Evolutionary conservation across 1,140 invertebrate genomes (phyloP).

Genomic region (Panagrolaimus sp.): DNA sequence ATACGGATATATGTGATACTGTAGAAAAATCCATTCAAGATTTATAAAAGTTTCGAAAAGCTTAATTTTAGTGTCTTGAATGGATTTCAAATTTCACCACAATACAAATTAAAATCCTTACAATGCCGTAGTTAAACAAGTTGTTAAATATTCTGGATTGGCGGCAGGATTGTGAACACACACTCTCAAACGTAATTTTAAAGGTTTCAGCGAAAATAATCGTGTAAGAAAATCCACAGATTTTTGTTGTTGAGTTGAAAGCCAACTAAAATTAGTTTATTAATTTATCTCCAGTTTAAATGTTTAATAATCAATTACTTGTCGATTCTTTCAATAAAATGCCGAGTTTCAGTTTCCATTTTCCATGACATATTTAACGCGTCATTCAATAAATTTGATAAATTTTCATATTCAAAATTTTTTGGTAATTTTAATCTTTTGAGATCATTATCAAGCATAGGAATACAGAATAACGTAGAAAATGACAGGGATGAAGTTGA

Average conservation of each 20-base stretch:
- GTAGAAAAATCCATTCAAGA: no score
- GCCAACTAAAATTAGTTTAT: slow-evolving; percentile 7
- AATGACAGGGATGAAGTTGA: not conserved
- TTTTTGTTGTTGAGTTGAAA: slow-evolving; percentile 3
- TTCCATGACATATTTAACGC: not conserved
- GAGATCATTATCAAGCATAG: not conserved
- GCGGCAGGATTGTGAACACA: slow-evolving; percentile 54
- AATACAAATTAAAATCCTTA: not conserved
- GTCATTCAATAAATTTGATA: not conserved
- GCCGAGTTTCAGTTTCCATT: not conserved
- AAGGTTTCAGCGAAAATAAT: not conserved
- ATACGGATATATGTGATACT: no score
- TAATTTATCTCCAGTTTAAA: not conserved
- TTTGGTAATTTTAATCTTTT: not conserved
- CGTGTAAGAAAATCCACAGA: not conserved
- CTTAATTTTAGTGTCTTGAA: no score
- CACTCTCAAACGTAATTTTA: slow-evolving; percentile 26
- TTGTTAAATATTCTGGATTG: slow-evolving; percentile 22
- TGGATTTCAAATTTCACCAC: no score
- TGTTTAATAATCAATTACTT: not conserved
- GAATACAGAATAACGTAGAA: not conserved
- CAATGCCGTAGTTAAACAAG: not conserved
- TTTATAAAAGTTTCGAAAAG: no score
- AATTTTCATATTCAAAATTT: not conserved
- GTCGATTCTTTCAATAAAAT: slow-evolving; percentile 13